These are phyloP conservation scores for Trichopoda pennipes DNA, from an alignment of 2,888 invertebrate species.

Conservation along the genomic window DNA sequence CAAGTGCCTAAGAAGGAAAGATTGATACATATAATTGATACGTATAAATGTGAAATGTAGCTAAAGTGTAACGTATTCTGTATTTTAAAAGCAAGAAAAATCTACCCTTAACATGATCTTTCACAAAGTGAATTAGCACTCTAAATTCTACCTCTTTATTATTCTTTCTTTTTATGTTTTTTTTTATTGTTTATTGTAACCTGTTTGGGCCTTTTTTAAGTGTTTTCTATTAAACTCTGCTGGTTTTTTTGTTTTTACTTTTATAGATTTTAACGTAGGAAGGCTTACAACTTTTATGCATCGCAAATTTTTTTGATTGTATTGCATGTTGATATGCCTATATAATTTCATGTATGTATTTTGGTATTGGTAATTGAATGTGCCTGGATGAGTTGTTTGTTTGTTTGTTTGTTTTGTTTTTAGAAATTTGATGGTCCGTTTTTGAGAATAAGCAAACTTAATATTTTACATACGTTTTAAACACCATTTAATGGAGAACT, in stretches of 20 bases:
- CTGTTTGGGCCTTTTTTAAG: neutral
- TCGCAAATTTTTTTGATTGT: constrained; percentile 52
- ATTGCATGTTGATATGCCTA: constrained; percentile 5
- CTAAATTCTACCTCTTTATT: neutral
- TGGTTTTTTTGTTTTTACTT: neutral
- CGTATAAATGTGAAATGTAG: neutral
- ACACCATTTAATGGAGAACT: constrained; percentile 73
- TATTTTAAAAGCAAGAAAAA: constrained; percentile 19
- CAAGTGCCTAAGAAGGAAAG: too few species aligned
- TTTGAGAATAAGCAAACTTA: neutral
- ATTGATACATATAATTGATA: too few species aligned
- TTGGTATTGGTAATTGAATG: constrained; percentile 7
- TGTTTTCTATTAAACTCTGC: constrained; percentile 14
- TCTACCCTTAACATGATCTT: constrained; percentile 28
- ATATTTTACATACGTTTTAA: constrained; percentile 52
- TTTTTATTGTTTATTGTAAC: neutral
- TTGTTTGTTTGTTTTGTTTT: too few species aligned
- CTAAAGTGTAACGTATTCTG: constrained; percentile 37
- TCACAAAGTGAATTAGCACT: constrained; percentile 41
- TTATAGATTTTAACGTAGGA: too few species aligned
- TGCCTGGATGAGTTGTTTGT: constrained; percentile 19
- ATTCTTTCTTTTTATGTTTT: constrained; percentile 72
- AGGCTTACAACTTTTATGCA: constrained; percentile 29
- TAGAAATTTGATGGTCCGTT: neutral
- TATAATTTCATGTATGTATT: constrained; percentile 29